Evolutionary conservation across 2,888 invertebrate genomes (phyloP).

Genomic region (Drosophila sordidapex): DNA sequence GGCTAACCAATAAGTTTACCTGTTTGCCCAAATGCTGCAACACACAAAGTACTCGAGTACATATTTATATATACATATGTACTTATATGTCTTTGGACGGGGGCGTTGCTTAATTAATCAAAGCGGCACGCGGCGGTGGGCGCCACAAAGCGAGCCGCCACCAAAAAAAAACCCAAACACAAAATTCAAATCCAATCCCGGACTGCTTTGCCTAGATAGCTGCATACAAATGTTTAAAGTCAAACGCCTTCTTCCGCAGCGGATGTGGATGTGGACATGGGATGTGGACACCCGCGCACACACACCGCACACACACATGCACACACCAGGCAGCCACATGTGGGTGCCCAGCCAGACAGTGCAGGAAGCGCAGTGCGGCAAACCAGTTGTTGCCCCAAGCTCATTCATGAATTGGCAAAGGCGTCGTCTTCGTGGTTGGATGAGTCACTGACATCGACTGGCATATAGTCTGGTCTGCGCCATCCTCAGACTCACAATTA

Average conservation of each 20-base stretch:
- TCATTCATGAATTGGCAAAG: slow-evolving; percentile 72
- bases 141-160: slow-evolving; percentile 75
- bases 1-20: slow-evolving; percentile 42
- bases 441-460: slow-evolving; percentile 36
- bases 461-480: slow-evolving; percentile 22
- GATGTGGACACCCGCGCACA: slow-evolving; percentile 50
- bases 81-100: slow-evolving; percentile 19
- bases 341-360: slow-evolving; percentile 57
- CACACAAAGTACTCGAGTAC: slow-evolving; percentile 5
- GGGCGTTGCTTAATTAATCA: slow-evolving; percentile 71
- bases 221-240: slow-evolving; percentile 67
- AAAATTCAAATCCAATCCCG: slow-evolving; percentile 48
- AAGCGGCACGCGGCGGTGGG: slow-evolving; percentile 75
- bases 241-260: slow-evolving; percentile 75
- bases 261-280: slow-evolving; percentile 65
- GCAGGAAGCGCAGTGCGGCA: slow-evolving; percentile 44
- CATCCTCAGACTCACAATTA: slow-evolving; percentile 45
- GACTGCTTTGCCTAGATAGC: slow-evolving; percentile 35
- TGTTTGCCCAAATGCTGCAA: slow-evolving; percentile 29
- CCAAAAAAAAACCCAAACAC: slow-evolving; percentile 3
- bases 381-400: slow-evolving; percentile 45
- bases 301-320: slow-evolving; percentile 9
- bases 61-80: neutral
- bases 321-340: slow-evolving; percentile 45
- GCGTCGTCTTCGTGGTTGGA: slow-evolving; percentile 37